Percentiles rank a stretch among this genome's conserved stretches.
Conservation (phyloP, 2,797 vertebrate genomes). For the Acanthis flammea region DNA sequence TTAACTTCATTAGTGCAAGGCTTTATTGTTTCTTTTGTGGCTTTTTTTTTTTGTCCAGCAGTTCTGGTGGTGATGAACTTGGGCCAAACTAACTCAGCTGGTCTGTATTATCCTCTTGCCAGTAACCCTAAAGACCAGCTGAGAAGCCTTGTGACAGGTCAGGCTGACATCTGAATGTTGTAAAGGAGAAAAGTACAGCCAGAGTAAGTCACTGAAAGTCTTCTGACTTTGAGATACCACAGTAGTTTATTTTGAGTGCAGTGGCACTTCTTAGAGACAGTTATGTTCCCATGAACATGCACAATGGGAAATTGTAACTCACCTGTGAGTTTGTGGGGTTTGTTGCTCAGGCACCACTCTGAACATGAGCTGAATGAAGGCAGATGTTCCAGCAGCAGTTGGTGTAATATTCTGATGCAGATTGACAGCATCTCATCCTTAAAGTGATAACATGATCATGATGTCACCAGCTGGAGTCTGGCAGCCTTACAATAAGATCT, state of each 20-base stretch:
- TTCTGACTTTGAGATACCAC: background rate
- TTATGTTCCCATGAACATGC: background rate
- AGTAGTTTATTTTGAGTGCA: background rate
- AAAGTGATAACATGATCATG: background rate
- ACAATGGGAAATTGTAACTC: background rate
- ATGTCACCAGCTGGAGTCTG: background rate
- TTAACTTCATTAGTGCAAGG: conserved; percentile 2
- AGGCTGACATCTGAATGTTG: conserved; percentile 36
- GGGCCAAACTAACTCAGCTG: conserved; percentile 30
- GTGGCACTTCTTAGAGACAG: background rate
- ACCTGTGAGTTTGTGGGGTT: background rate
- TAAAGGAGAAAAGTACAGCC: background rate
- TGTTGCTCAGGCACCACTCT: background rate
- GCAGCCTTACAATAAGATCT: background rate
- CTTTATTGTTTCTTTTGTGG: background rate
- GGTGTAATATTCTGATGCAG: background rate
- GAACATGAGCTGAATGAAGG: background rate
- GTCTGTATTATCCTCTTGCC: conserved; percentile 12
- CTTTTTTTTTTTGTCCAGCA: background rate
- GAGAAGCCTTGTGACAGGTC: conserved; percentile 33
- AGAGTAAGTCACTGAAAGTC: background rate
- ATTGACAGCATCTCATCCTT: background rate
- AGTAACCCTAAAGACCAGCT: conserved; percentile 15
- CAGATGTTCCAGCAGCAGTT: background rate
- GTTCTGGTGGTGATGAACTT: background rate